Conservation (phyloP, 2,113 vertebrate species). For the Ailurus styani region DNA sequence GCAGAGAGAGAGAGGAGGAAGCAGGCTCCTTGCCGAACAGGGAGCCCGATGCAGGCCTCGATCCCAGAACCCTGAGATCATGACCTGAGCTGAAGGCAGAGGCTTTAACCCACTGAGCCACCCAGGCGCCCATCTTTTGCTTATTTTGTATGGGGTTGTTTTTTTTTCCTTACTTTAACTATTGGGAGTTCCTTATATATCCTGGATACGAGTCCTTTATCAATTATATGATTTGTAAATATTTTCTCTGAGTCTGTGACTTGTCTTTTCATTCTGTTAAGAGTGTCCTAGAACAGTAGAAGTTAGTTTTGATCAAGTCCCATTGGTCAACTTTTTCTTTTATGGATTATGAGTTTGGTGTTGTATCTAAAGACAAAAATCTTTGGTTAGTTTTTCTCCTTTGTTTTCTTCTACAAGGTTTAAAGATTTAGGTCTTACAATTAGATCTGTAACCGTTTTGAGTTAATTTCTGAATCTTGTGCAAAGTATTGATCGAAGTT, state of each 20-base stretch:
- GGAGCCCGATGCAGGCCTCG: too few species aligned
- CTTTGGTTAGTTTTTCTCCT: background rate
- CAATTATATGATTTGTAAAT: too few species aligned
- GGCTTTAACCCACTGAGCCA: too few species aligned
- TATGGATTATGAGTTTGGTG: background rate
- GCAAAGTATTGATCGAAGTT: background rate
- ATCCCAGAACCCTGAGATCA: too few species aligned
- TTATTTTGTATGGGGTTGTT: background rate
- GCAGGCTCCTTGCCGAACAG: too few species aligned
- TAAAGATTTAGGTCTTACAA: background rate
- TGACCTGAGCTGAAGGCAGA: too few species aligned
- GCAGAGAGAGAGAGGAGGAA: too few species aligned
- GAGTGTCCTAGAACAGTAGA: background rate
- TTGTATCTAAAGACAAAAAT: background rate
- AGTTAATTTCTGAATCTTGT: background rate
- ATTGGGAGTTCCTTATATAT: background rate
- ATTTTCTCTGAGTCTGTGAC: too few species aligned
- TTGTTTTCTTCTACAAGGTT: constrained; percentile 7
- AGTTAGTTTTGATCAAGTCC: background rate
- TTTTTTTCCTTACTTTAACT: background rate
- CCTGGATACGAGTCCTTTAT: too few species aligned
- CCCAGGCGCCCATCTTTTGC: too few species aligned
- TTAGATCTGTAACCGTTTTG: too few species aligned
- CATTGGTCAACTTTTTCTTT: background rate
- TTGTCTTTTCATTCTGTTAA: background rate